Conservation (phyloP, 1,140 invertebrate species). For the Aporrectodea caliginosa region DNA sequence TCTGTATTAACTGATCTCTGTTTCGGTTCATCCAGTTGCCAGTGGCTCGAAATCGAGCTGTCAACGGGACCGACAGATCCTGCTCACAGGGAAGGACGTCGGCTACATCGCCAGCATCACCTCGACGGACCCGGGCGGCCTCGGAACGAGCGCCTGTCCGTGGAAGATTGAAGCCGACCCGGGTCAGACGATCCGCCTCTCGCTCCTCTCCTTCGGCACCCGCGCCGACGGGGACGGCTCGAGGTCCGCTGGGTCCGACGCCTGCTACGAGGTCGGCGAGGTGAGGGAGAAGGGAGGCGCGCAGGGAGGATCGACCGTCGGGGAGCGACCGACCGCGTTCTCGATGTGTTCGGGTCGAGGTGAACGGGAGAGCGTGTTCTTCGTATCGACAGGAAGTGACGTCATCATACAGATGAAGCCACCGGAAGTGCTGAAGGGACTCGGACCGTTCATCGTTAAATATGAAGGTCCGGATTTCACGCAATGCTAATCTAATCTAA, state of each 20-base stretch:
- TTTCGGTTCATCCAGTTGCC: background rate
- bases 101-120: background rate
- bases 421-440: background rate
- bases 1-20: background rate
- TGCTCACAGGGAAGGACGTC: background rate
- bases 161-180: slow-evolving; percentile 5
- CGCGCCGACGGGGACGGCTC: too few relatives aligned
- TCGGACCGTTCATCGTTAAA: background rate
- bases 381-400: background rate
- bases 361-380: background rate
- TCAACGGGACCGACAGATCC: too few relatives aligned
- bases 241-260: background rate
- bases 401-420: background rate
- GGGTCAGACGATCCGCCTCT: slow-evolving; percentile 5
- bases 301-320: background rate
- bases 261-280: background rate
- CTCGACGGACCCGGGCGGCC: background rate
- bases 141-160: background rate
- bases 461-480: too few relatives aligned
- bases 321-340: background rate
- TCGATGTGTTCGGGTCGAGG: background rate
- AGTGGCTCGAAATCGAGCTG: too few relatives aligned
- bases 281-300: background rate
- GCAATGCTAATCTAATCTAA: too few relatives aligned
- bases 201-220: slow-evolving; percentile 1